phyloP scores from a whole-genome alignment of 2,113 vertebrate species.

The Pelmatolapia mariae region DNA sequence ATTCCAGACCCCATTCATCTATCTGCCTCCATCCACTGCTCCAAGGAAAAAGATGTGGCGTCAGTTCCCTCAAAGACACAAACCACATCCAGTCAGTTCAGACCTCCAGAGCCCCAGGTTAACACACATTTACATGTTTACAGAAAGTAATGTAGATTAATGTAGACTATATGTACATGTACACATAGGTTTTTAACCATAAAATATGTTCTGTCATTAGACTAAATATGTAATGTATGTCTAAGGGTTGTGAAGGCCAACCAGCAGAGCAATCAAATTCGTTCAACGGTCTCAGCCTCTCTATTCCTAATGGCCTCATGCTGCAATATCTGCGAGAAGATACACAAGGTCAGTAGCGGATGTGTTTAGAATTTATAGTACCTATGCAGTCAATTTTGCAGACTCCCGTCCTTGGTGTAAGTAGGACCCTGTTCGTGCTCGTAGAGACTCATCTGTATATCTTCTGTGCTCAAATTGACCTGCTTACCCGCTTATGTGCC shows the following conservation, averaged over 20 bases:
- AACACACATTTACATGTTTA: not conserved
- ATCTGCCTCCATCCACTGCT: slow-evolving; percentile 4
- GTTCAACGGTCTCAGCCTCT: slow-evolving; percentile 76
- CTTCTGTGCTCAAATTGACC: not conserved
- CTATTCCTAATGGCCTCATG: slow-evolving; percentile 82
- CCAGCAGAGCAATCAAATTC: not conserved
- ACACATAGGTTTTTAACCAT: not conserved
- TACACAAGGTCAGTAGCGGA: slow-evolving; percentile 36
- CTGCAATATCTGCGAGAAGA: slow-evolving; percentile 75
- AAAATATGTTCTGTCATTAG: not conserved
- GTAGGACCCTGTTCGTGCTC: accelerated
- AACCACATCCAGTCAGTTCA: not conserved
- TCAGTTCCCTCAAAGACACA: not conserved
- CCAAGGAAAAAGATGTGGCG: not conserved
- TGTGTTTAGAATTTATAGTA: not conserved
- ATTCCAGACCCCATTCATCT: slow-evolving; percentile 25
- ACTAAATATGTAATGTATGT: not conserved
- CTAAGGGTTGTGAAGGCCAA: not conserved
- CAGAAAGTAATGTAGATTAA: not conserved
- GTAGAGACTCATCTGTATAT: not conserved
- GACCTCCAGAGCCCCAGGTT: slow-evolving; percentile 34
- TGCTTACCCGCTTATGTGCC: not conserved
- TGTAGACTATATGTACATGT: not conserved
- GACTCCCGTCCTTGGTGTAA: not conserved
- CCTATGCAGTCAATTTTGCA: not conserved